These are phyloP conservation scores for Palythoa grandis DNA, from an alignment of 92 coral and sea anemone genomes.

Conservation along the genomic window DNA sequence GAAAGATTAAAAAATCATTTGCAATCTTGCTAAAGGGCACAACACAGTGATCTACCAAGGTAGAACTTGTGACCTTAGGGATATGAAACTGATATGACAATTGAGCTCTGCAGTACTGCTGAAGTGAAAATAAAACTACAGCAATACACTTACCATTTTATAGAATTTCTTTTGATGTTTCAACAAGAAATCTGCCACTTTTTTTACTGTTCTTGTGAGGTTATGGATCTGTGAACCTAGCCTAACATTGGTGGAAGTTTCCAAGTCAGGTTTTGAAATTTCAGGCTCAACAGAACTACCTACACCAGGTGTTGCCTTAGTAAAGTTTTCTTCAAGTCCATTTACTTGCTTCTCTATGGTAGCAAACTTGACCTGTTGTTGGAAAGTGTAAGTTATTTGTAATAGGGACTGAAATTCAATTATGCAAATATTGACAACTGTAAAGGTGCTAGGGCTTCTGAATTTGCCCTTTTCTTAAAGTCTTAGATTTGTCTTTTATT, in stretches of 20 bases:
- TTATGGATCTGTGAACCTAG: conserved; percentile 32
- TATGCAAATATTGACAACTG: too few species aligned
- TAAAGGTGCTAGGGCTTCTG: too few species aligned
- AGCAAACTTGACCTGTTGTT: conserved; percentile 7
- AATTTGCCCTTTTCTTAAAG: too few species aligned
- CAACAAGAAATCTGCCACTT: conserved; percentile 28
- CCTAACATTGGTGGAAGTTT: background rate
- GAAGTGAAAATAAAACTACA: background rate
- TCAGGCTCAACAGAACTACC: background rate
- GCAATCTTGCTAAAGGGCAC: too few species aligned
- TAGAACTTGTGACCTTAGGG: too few species aligned
- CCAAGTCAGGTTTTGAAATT: background rate
- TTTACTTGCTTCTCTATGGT: conserved; percentile 19
- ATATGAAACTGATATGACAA: too few species aligned
- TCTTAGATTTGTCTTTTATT: too few species aligned
- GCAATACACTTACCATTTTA: conserved; percentile 9
- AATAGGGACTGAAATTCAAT: too few species aligned
- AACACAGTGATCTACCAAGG: too few species aligned
- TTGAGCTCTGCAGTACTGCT: background rate
- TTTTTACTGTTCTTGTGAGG: conserved; percentile 33
- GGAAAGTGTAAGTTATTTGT: background rate
- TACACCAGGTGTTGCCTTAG: background rate
- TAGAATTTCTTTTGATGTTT: conserved; percentile 28
- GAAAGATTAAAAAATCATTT: too few species aligned
- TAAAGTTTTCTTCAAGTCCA: background rate